Evolutionary conservation across 2,113 vertebrate genomes (phyloP), one percentile per base, ranked within the genome.

Genomic region (Pagrus major): DNA sequence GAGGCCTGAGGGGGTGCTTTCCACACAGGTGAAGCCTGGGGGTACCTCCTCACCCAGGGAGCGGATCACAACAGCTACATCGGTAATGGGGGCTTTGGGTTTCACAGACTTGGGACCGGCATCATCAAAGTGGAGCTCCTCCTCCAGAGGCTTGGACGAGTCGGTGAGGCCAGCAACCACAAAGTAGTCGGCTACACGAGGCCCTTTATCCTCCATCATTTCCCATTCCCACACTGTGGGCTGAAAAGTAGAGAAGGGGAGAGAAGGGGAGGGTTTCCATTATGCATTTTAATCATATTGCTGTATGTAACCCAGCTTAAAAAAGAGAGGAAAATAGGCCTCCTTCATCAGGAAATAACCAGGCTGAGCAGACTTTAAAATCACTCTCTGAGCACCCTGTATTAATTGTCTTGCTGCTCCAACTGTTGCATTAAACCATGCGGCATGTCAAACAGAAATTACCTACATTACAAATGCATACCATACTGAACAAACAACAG

Each of bases 121-220:
- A 69, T 99, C 97, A 9, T 99, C 96, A 88, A 97, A 97, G 86
- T 98, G 96, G 86, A 97, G 95, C 88, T 99, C 97, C 79, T 99
- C 97, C 88, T 99, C 98, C 21, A 98, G 95, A 33, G 97, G 98
- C 86, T 97, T 98, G 70, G 97, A 96, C 37, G 93, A 94, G 81
- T 97, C 96, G 0, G 98, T 98, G 73, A 99, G 94, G 85, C 98
- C 98, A 1, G 98, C 98, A 84, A 99, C 96, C 88, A 99, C 98
- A 83, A 99, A 99, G 94, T 99, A 99, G 95, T 99, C 98, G 35
- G 98, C 98, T 88, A 99, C 98, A 91, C 97, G 98, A 84, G 96
- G 97, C 49, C 97, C 96, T 94, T 98, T 99, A 95, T 99, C 98
- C 95, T 99, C 98, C 96, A 97, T 96, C 96, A 98, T 99, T 91